Evolutionary conservation across 2,888 invertebrate genomes (phyloP).

Genomic region (Tenthredo notha): DNA sequence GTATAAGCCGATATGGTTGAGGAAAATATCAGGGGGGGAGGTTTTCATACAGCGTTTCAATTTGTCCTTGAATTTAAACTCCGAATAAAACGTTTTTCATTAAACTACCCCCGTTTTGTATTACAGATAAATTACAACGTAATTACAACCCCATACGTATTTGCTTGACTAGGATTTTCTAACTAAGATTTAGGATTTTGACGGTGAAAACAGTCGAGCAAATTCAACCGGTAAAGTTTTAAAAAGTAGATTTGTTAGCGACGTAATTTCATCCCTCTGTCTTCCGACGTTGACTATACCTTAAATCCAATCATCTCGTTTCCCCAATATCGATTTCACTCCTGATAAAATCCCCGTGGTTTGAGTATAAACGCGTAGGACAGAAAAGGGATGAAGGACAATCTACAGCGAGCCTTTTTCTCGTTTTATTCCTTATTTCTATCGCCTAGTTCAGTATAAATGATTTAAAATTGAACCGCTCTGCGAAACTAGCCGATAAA

Average conservation of each 20-base stretch:
- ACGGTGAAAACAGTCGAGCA: background rate
- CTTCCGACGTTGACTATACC: constrained; percentile 50
- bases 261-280: constrained; percentile 44
- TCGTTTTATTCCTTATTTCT: background rate
- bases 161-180: background rate
- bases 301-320: constrained; percentile 73
- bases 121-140: background rate
- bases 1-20: background rate
- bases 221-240: background rate
- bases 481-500: background rate
- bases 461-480: constrained; percentile 19
- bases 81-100: background rate
- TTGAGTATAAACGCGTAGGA: constrained; percentile 36
- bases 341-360: constrained; percentile 48
- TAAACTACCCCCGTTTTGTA: background rate
- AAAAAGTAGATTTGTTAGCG: background rate
- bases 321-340: constrained; percentile 70
- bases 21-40: background rate
- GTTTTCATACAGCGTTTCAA: background rate
- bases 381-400: constrained; percentile 46
- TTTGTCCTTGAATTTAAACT: constrained; percentile 19
- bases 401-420: constrained; percentile 15
- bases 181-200: background rate
- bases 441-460: constrained; percentile 17
- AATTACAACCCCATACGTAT: background rate